phyloP scores from a whole-genome alignment of 2,888 invertebrate species.

The Mythimna ferrago region DNA sequence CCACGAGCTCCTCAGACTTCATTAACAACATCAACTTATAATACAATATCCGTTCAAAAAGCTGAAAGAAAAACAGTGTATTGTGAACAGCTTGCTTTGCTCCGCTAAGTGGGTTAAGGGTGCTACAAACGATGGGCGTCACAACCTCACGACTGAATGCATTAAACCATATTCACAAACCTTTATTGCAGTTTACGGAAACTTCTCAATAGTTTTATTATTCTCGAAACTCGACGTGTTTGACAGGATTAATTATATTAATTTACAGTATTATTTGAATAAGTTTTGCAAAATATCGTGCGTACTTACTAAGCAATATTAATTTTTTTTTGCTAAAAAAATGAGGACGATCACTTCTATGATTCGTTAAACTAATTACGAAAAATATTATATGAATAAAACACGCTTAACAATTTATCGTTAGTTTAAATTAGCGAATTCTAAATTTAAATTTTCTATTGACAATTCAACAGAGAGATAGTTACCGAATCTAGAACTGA shows the following conservation, averaged over 20 bases:
- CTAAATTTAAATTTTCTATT: too few relatives aligned
- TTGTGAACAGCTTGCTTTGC: constrained; percentile 33
- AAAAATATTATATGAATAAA: too few relatives aligned
- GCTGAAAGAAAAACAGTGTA: constrained; percentile 12
- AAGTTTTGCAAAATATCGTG: constrained; percentile 8
- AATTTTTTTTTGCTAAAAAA: not conserved
- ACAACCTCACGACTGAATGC: constrained; percentile 51
- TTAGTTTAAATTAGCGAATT: too few relatives aligned
- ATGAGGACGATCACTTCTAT: too few relatives aligned
- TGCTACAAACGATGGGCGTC: constrained; percentile 44
- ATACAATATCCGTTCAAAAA: constrained; percentile 23
- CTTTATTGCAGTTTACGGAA: constrained; percentile 43
- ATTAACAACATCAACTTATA: constrained; percentile 12
- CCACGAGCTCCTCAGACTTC: too few relatives aligned
- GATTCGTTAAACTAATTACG: too few relatives aligned
- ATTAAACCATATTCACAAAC: constrained; percentile 49
- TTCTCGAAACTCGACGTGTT: constrained; percentile 38
- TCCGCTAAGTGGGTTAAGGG: constrained; percentile 47
- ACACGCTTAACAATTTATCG: too few relatives aligned
- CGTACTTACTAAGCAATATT: not conserved
- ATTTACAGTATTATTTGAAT: constrained; percentile 37
- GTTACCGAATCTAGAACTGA: too few relatives aligned
- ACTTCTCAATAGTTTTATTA: constrained; percentile 51
- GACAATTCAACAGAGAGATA: too few relatives aligned
- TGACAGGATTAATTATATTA: too few relatives aligned